A percentile compares a stretch with the other conserved stretches of the same genome.
Conservation (phyloP, 2,888 invertebrate genomes). For the Scelioninae gen. 2 region DNA sequence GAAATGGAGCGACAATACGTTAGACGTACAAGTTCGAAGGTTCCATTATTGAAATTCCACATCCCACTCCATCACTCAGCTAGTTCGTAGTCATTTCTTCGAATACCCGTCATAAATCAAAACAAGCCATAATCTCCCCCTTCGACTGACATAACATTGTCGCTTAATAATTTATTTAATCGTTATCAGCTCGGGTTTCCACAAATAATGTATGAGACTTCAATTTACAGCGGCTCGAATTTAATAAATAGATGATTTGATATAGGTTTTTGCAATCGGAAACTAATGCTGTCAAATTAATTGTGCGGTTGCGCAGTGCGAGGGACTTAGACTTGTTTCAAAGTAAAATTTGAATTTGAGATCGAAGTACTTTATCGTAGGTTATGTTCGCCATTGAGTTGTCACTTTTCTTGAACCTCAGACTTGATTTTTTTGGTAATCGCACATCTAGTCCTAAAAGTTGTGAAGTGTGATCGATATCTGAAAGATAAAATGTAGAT, state of each 20-base stretch:
- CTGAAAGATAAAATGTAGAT: too few relatives aligned
- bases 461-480: too few relatives aligned
- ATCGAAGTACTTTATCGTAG: too few relatives aligned
- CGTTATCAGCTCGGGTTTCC: constrained; percentile 42
- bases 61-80: constrained; percentile 14
- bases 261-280: background rate
- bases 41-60: constrained; percentile 52
- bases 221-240: too few relatives aligned
- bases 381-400: too few relatives aligned
- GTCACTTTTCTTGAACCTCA: too few relatives aligned
- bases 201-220: too few relatives aligned
- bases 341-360: too few relatives aligned
- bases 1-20: constrained; percentile 49
- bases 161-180: constrained; percentile 51
- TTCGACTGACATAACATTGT: constrained; percentile 41
- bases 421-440: too few relatives aligned
- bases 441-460: too few relatives aligned
- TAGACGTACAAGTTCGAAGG: constrained; percentile 47
- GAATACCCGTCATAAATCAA: constrained; percentile 47
- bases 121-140: constrained; percentile 45
- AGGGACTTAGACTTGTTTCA: too few relatives aligned
- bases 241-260: background rate
- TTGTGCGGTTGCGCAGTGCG: too few relatives aligned
- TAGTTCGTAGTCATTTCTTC: constrained; percentile 43
- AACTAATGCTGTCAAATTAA: background rate